phyloP scores from a whole-genome alignment of 2,797 vertebrate species.

The Hemibagrus guttatus region DNA sequence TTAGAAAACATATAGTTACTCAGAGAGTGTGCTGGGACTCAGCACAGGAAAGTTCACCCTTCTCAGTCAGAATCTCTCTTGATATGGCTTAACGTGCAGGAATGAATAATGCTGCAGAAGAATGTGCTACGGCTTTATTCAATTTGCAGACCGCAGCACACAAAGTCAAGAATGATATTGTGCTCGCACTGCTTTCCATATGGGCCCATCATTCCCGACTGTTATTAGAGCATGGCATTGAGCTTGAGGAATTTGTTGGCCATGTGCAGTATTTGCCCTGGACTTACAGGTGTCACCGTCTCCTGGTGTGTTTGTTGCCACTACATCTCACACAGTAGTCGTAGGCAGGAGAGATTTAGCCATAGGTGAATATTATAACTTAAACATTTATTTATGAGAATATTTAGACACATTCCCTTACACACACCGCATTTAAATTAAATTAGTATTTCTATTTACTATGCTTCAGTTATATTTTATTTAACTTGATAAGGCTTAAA shows the following conservation, averaged over 20 bases:
- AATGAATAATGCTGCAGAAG: constrained; percentile 3
- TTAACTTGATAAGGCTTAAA: no score
- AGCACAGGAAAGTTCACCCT: constrained; percentile 15
- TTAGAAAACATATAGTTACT: constrained; percentile 11
- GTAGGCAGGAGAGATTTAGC: background rate
- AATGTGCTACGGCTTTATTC: constrained; percentile 3
- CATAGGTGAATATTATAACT: no score
- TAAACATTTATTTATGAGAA: no score
- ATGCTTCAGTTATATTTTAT: no score
- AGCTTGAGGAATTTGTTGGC: constrained; percentile 13
- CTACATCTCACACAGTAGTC: background rate
- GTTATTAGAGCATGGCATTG: constrained; percentile 24
- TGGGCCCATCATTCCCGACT: constrained; percentile 1
- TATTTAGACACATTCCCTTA: no score
- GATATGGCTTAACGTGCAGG: background rate
- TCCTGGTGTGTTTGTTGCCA: background rate
- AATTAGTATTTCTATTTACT: no score
- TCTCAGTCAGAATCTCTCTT: constrained; percentile 6
- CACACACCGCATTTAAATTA: no score
- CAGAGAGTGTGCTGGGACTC: background rate
- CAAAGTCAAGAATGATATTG: constrained; percentile 18
- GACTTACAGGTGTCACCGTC: constrained; percentile 1
- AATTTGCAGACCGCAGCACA: constrained; percentile 15
- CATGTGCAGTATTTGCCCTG: constrained; percentile 10
- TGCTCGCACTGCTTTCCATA: background rate